These are phyloP conservation scores for Brachionus plicatilis DNA, from an alignment of 1,140 invertebrate species.

Conservation along the genomic window DNA sequence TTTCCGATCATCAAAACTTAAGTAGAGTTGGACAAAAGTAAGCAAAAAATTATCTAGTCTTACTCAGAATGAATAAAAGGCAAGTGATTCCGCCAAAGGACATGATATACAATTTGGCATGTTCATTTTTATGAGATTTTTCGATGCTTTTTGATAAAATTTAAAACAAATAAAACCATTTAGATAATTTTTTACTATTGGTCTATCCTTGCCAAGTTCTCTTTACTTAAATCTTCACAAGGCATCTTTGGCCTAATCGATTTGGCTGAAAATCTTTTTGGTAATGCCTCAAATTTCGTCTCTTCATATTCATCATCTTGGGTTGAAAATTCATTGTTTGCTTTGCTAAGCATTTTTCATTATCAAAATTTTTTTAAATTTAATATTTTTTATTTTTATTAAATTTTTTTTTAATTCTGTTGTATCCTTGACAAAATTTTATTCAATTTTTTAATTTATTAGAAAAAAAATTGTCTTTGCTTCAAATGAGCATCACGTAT, in stretches of 20 bases:
- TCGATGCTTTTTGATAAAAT: neutral
- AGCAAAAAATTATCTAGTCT: neutral
- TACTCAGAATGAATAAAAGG: neutral
- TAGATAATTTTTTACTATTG: neutral
- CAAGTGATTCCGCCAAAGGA: neutral
- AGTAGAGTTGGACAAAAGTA: neutral
- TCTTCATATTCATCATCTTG: neutral
- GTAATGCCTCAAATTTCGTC: neutral
- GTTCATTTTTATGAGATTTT: neutral
- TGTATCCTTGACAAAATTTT: neutral
- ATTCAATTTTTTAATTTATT: neutral
- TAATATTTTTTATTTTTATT: neutral
- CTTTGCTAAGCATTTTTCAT: neutral
- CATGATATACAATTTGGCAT: neutral
- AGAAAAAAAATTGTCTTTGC: neutral
- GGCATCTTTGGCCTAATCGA: neutral
- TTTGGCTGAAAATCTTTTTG: neutral
- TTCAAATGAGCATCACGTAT: too few relatives aligned
- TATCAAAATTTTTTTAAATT: neutral
- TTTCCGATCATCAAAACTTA: neutral
- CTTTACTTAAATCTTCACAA: neutral
- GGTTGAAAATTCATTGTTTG: neutral
- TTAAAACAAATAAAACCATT: neutral
- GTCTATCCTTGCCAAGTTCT: neutral
- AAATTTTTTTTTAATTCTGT: neutral